phyloP scores from a whole-genome alignment of 2,888 invertebrate genomes.

The Punctoribates punctum region DNA sequence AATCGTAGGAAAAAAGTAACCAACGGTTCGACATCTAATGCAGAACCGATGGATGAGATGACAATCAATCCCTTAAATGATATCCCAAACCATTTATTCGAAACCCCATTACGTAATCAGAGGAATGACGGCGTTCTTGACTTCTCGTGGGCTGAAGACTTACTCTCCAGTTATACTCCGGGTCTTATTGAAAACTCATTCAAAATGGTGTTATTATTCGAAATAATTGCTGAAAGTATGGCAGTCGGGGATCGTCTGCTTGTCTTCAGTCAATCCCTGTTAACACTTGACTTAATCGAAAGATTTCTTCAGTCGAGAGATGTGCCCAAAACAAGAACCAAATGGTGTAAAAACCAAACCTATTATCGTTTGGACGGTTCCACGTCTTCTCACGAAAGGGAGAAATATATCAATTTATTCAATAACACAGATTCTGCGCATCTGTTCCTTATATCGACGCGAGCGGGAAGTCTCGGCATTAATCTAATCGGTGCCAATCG shows the following conservation, averaged over 20 bases:
- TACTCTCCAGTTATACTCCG: conserved; percentile 64
- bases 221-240: conserved; percentile 82
- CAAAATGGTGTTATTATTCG: conserved; percentile 90
- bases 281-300: conserved; percentile 91
- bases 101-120: neutral
- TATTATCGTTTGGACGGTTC: conserved; percentile 94
- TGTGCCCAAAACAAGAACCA: conserved; percentile 56
- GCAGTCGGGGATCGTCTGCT: conserved; percentile 81
- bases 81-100: conserved; percentile 1
- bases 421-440: conserved; percentile 81
- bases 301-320: conserved; percentile 74
- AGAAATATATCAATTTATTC: conserved; percentile 93
- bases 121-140: conserved; percentile 29
- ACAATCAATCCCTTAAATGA: neutral
- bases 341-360: conserved; percentile 79
- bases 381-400: conserved; percentile 87
- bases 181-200: conserved; percentile 88
- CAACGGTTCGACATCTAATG: too few relatives aligned
- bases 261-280: conserved; percentile 91
- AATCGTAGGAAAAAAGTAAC: neutral
- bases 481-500: conserved; percentile 96
- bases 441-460: conserved; percentile 90
- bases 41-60: neutral
- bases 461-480: conserved; percentile 93
- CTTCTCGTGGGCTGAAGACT: conserved; percentile 39